Evolutionary conservation across 2,113 vertebrate genomes (phyloP).

Genomic region (Notarius quadriscutis): DNA sequence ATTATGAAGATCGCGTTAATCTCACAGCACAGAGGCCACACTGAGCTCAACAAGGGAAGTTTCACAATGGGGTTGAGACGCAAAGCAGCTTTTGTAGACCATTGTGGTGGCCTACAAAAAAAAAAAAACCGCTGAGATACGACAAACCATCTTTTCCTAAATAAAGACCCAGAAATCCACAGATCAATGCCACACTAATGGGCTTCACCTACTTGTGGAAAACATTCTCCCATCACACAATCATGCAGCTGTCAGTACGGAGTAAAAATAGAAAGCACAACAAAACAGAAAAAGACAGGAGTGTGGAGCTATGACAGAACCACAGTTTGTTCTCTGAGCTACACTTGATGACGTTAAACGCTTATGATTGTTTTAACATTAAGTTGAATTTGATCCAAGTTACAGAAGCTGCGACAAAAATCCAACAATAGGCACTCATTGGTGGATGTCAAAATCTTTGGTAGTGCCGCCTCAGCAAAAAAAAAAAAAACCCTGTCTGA

Average conservation of each 20-base stretch:
- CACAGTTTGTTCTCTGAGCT: not conserved
- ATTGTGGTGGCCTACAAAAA: slow-evolving; percentile 22
- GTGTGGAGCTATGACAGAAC: not conserved
- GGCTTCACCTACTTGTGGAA: not conserved
- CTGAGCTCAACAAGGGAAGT: slow-evolving; percentile 22
- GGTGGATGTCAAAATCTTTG: not conserved
- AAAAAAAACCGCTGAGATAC: not conserved
- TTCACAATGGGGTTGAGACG: slow-evolving; percentile 24
- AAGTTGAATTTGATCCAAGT: not conserved
- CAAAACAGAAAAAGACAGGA: not conserved
- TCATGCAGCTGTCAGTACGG: not conserved
- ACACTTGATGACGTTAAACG: not conserved
- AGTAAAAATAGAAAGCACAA: slow-evolving; percentile 24
- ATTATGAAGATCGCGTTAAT: slow-evolving; percentile 45
- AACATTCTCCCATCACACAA: not conserved
- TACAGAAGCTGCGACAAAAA: not conserved
- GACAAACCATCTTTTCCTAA: slow-evolving; percentile 8
- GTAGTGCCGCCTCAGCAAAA: not conserved
- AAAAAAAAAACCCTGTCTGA: not conserved
- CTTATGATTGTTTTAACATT: not conserved
- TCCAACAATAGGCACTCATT: not conserved
- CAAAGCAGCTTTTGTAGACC: slow-evolving; percentile 23
- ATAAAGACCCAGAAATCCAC: not conserved
- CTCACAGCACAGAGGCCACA: slow-evolving; percentile 27
- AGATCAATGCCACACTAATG: not conserved